Base-by-base conservation (phyloP, 2,888 invertebrate genomes). In the Epirrhoe alternata region DNA sequence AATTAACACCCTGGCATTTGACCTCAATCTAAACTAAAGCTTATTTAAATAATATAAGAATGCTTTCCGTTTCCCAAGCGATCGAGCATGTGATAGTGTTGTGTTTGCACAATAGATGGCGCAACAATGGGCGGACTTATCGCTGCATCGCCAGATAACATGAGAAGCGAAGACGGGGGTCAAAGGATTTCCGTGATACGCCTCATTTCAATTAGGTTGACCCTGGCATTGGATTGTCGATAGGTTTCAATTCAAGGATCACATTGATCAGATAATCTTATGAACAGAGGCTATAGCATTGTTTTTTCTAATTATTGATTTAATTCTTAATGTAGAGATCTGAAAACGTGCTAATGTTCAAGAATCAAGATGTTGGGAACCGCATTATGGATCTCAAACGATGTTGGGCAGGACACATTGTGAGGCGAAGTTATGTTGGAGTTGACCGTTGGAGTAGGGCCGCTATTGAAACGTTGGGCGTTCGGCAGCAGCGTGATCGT, bases 81-180 rank as follows among this genome's bases (percentile, higher is more conserved):
- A 73, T 73, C 35, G 61, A 68, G 67, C 71, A 69, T 61, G 69
- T 31, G 70, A 70, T 71, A 73, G 64, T 67, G 67, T 47, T 47
- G 58, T 70, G 69, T 67, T 65, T 58, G 66, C 57, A 73, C 73
- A 73, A 73, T 73, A 65, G 73, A 67, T 54, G 59, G 53, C 64
- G 71, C 61, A 73, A 73, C 73, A 73, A 73, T 70, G 52, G 70
- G 61, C 71, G 73, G 73, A 67, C 70, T 73, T 73, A 73, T 73
- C 73, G 71, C 70, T 12, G 64, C 61, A 73, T 73, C 73, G 66
- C 61, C 61, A 70, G 71, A 68, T 70, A 68, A 68, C 61, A 53
- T 61, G 70, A 53, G 60, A 68, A 66, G 61, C 38, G 52, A 16
- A 38, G 49, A 1, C n/a, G 47, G 7, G 16, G 42, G 62, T 58